Evolutionary conservation across 2,888 invertebrate species (phyloP).

Genomic region (Eledona agricola): DNA sequence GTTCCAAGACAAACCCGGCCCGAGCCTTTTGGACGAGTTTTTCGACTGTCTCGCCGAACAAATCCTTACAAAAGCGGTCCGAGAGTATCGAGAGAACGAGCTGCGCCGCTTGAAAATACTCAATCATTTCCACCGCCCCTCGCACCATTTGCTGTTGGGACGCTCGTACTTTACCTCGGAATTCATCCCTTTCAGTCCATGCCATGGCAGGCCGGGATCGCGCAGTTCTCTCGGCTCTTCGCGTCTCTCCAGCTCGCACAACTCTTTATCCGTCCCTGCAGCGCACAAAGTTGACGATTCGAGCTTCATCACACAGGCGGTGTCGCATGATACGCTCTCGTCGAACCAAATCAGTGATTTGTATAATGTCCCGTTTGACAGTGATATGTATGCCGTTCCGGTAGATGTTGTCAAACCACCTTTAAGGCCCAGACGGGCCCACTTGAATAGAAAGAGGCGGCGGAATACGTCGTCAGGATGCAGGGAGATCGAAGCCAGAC

Average conservation of each 20-base stretch:
- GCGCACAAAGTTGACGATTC: slow-evolving; percentile 84
- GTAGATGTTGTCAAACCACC: slow-evolving; percentile 79
- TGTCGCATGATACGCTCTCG: slow-evolving; percentile 83
- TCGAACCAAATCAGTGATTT: slow-evolving; percentile 84
- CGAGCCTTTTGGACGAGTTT: slow-evolving; percentile 61
- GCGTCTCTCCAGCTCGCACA: slow-evolving; percentile 86
- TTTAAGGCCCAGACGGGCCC: slow-evolving; percentile 61
- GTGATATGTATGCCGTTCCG: slow-evolving; percentile 87
- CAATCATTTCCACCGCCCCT: slow-evolving; percentile 41
- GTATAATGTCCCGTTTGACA: slow-evolving; percentile 89
- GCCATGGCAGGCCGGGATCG: slow-evolving; percentile 74
- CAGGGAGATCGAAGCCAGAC: slow-evolving; percentile 54
- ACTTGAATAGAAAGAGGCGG: slow-evolving; percentile 54
- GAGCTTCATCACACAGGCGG: slow-evolving; percentile 87
- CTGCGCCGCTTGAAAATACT: slow-evolving; percentile 40
- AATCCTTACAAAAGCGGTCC: slow-evolving; percentile 64
- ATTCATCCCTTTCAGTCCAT: slow-evolving; percentile 70
- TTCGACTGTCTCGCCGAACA: slow-evolving; percentile 63
- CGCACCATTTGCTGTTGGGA: slow-evolving; percentile 42
- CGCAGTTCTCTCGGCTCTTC: slow-evolving; percentile 79
- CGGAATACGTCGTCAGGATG: slow-evolving; percentile 63
- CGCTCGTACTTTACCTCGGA: slow-evolving; percentile 67
- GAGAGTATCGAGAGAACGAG: slow-evolving; percentile 59
- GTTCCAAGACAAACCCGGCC: slow-evolving; percentile 75
- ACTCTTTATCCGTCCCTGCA: slow-evolving; percentile 76